These are phyloP conservation scores for Erpetoichthys calabaricus DNA, from an alignment of 2,797 vertebrate species.

Conservation along the genomic window DNA sequence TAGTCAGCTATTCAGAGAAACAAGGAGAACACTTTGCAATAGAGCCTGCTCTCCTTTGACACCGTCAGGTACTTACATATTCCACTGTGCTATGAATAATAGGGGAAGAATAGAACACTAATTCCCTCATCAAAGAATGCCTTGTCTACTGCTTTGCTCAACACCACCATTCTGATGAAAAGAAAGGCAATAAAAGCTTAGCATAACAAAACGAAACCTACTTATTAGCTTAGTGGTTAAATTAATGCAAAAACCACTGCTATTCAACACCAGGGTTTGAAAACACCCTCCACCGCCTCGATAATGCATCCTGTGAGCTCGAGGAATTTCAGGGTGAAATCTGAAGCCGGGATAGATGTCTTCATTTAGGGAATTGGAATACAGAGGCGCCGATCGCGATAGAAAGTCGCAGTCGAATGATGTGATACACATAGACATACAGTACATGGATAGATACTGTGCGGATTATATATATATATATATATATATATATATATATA, in stretches of 20 bases:
- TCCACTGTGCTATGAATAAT: slow-evolving; percentile 97
- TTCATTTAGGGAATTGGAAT: slow-evolving; percentile 74
- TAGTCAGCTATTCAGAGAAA: slow-evolving; percentile 98
- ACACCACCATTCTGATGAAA: slow-evolving; percentile 92
- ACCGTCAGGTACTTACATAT: slow-evolving; percentile 97
- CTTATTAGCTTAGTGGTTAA: slow-evolving; percentile 99
- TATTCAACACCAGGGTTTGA: slow-evolving; percentile 83
- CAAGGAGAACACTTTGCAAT: slow-evolving; percentile 99
- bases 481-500: no score
- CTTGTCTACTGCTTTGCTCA: slow-evolving; percentile 96
- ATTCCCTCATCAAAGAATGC: slow-evolving; percentile 99
- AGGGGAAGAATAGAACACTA: slow-evolving; percentile 93
- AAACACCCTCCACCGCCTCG: slow-evolving; percentile 74
- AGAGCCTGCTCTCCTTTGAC: slow-evolving; percentile 98
- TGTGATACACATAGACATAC: no score
- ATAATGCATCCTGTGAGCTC: slow-evolving; percentile 68
- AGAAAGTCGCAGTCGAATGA: no score
- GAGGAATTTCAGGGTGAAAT: slow-evolving; percentile 76
- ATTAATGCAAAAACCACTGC: slow-evolving; percentile 93
- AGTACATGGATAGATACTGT: no score
- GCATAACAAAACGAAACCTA: slow-evolving; percentile 96
- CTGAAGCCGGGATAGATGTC: slow-evolving; percentile 61
- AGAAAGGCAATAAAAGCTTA: slow-evolving; percentile 99
- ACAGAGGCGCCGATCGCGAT: slow-evolving; percentile 8
- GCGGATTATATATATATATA: no score